phyloP scores from a whole-genome alignment of 2,888 invertebrate species.

The Heliconius sara region DNA sequence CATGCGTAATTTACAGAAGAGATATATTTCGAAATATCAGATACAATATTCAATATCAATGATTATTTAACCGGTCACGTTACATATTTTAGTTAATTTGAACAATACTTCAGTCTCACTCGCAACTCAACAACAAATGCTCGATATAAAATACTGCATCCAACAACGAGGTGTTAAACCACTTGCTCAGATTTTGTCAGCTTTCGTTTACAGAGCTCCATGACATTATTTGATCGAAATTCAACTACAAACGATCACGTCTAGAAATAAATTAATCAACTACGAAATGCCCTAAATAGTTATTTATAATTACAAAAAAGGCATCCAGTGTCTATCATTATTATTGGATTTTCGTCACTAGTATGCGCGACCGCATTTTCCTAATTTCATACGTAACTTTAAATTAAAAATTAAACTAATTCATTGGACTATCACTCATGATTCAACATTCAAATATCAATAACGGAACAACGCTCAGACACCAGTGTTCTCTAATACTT shows the following conservation, averaged over 20 bases:
- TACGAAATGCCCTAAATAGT: slow-evolving; percentile 82
- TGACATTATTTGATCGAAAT: slow-evolving; percentile 79
- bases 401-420: slow-evolving; percentile 81
- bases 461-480: slow-evolving; percentile 67
- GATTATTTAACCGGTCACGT: slow-evolving; percentile 68
- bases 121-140: slow-evolving; percentile 73
- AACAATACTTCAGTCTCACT: slow-evolving; percentile 82
- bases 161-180: slow-evolving; percentile 68
- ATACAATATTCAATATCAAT: slow-evolving; percentile 66
- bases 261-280: slow-evolving; percentile 80
- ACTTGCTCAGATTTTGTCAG: slow-evolving; percentile 57
- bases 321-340: slow-evolving; percentile 77
- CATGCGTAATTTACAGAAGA: slow-evolving; percentile 62
- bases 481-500: slow-evolving; percentile 83
- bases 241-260: slow-evolving; percentile 74
- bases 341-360: slow-evolving; percentile 84
- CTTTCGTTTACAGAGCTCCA: slow-evolving; percentile 63
- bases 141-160: slow-evolving; percentile 81
- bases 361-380: slow-evolving; percentile 84
- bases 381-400: slow-evolving; percentile 80
- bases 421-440: slow-evolving; percentile 82
- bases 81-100: slow-evolving; percentile 66
- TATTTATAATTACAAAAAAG: slow-evolving; percentile 82
- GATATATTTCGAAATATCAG: slow-evolving; percentile 58
- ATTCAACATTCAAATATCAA: slow-evolving; percentile 75